phyloP scores from a whole-genome alignment of 1,140 invertebrate genomes.

The Lordiphosa mommai region DNA sequence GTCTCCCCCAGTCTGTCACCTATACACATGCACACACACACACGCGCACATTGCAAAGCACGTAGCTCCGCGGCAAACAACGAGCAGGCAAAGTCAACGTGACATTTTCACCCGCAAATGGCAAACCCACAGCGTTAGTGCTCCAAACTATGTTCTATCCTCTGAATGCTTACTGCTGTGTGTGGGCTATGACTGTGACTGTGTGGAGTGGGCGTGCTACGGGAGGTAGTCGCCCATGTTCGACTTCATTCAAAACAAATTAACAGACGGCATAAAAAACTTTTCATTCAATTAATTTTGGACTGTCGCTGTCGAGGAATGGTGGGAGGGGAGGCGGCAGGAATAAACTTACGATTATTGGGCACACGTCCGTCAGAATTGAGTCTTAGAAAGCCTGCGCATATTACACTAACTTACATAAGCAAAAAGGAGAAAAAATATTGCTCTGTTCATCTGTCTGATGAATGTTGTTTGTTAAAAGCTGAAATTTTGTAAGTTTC shows the following conservation, averaged over 20 bases:
- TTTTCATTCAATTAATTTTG: slow-evolving; percentile 74
- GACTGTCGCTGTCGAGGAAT: slow-evolving; percentile 14
- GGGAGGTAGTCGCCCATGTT: slow-evolving; percentile 39
- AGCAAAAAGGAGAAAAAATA: not conserved
- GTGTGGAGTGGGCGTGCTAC: not conserved
- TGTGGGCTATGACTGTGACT: not conserved
- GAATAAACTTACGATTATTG: slow-evolving; percentile 31
- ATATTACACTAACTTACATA: slow-evolving; percentile 19
- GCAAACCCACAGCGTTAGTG: slow-evolving; percentile 44
- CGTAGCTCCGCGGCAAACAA: slow-evolving; percentile 50
- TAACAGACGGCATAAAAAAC: slow-evolving; percentile 65
- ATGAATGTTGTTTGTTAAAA: too few relatives aligned
- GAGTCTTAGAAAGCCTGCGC: not conserved
- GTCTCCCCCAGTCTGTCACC: slow-evolving; percentile 21
- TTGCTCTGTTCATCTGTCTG: too few relatives aligned
- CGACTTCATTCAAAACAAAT: slow-evolving; percentile 74
- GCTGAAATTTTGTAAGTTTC: too few relatives aligned
- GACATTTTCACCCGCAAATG: slow-evolving; percentile 74
- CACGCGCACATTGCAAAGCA: slow-evolving; percentile 11
- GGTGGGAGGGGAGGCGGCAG: not conserved
- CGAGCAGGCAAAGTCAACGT: slow-evolving; percentile 62
- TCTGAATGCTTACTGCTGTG: slow-evolving; percentile 9
- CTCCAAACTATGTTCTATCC: slow-evolving; percentile 35
- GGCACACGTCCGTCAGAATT: slow-evolving; percentile 3
- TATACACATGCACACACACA: not conserved